phyloP scores from a whole-genome alignment of 2,888 invertebrate species.

The Anthoptus insignis region DNA sequence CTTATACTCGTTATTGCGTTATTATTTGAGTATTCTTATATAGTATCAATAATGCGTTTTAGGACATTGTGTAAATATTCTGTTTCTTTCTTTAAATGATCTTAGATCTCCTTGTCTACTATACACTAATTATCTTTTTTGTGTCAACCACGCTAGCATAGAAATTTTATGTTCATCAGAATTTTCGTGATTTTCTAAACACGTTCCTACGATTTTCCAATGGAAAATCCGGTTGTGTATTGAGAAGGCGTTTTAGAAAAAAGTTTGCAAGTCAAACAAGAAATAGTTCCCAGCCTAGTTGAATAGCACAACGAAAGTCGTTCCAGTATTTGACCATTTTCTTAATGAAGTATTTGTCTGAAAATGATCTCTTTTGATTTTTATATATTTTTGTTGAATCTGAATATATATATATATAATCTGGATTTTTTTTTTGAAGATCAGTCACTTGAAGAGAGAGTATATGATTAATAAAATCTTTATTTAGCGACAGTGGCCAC shows the following conservation, averaged over 20 bases:
- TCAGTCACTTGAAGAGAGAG: too few relatives aligned
- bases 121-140: slow-evolving; percentile 40
- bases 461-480: too few relatives aligned
- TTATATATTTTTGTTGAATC: slow-evolving; percentile 45
- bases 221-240: slow-evolving; percentile 40
- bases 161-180: slow-evolving; percentile 38
- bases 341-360: slow-evolving; percentile 39
- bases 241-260: slow-evolving; percentile 32
- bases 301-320: slow-evolving; percentile 33
- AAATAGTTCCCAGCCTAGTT: slow-evolving; percentile 26
- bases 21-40: slow-evolving; percentile 22
- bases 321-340: slow-evolving; percentile 43
- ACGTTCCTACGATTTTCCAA: slow-evolving; percentile 35
- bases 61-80: slow-evolving; percentile 42
- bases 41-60: slow-evolving; percentile 22
- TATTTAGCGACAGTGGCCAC: too few relatives aligned
- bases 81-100: slow-evolving; percentile 41
- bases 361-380: slow-evolving; percentile 22
- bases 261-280: slow-evolving; percentile 37
- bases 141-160: slow-evolving; percentile 24
- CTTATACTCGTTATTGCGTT: too few relatives aligned
- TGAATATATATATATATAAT: slow-evolving; percentile 46
- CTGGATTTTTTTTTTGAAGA: slow-evolving; percentile 43
- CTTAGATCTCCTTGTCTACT: slow-evolving; percentile 39
- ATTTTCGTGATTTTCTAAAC: slow-evolving; percentile 28